Base-by-base conservation (phyloP, 2,888 invertebrate species). In the Junonia oenone region DNA sequence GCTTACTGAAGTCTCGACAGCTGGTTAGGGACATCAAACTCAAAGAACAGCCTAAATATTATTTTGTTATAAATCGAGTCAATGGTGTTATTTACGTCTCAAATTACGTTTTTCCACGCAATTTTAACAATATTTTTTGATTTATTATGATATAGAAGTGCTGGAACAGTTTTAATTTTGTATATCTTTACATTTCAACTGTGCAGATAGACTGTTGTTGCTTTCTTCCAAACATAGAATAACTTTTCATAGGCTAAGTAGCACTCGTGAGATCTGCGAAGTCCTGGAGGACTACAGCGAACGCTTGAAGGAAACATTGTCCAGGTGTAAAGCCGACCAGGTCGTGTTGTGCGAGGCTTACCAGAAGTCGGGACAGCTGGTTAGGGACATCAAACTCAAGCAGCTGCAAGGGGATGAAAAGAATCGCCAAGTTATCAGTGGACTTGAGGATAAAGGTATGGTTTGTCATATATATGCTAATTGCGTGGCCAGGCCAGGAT, bases 241-340 rank as follows among this genome's bases (percentile, higher is more conserved):
- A n/a, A n/a, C 3, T 22, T 31, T 17, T 50, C 31, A 1, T 54
- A 78, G 78, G 49, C 45, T 81, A 15, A 66, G 48, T 46, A 73
- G 75, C 58, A 73, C 81, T 33, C 81, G 84, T 27, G 73, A 71
- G 56, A 76, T 84, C n/a, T 79, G 81, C 67, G 76, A 74, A 55
- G 80, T 74, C 48, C 68, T 87, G 27, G 76, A 81, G 56, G 73
- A 78, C 45, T 73, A 77, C 65, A 68, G 69, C 59, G 73, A 67
- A 57, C 69, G 80, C 1, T 69, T 85, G 47, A 78, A 78, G 33
- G 73, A 72, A 29, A 68, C 79, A 9, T 63, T 83, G 51, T 67
- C 73, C 11, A 76, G 84, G 31, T 72, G 73, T 65, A 70, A 74
- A 33, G 67, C 65, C 1, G 84, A 83, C 71, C 77, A 79, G 63